These are phyloP conservation scores for Microctonus aethiopoides DNA, from an alignment of 2,888 invertebrate species.

Conservation along the genomic window DNA sequence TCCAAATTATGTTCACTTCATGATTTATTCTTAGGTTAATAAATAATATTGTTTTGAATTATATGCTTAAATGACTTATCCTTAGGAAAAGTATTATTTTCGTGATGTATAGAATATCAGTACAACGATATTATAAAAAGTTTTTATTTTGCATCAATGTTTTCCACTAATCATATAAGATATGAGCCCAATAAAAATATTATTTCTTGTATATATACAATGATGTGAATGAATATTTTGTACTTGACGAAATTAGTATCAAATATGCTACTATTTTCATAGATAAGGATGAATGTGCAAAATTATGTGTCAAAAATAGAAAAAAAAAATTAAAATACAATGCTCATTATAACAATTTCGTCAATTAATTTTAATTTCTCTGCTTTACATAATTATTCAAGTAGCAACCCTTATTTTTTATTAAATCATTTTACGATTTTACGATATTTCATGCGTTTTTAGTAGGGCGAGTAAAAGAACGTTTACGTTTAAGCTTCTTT, in stretches of 20 bases:
- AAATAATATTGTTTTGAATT: background rate
- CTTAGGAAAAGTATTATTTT: slow-evolving; percentile 14
- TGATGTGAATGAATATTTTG: background rate
- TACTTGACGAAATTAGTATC: background rate
- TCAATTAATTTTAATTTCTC: slow-evolving; percentile 28
- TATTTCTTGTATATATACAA: background rate
- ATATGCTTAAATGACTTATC: background rate
- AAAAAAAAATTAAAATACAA: slow-evolving; percentile 6
- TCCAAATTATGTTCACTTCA: slow-evolving; percentile 1
- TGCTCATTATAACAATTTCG: background rate
- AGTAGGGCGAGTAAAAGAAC: slow-evolving; percentile 72
- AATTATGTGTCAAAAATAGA: background rate
- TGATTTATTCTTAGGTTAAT: background rate
- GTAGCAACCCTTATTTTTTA: background rate
- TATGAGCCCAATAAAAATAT: background rate
- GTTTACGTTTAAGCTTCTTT: slow-evolving; percentile 73
- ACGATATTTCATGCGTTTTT: slow-evolving; percentile 65
- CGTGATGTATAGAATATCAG: background rate
- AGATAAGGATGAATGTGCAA: background rate
- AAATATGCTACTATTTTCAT: slow-evolving; percentile 1
- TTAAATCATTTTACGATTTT: background rate
- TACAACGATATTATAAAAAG: slow-evolving; percentile 6
- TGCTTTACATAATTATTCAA: slow-evolving; percentile 23
- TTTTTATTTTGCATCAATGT: background rate
- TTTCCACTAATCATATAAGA: background rate